phyloP scores from a whole-genome alignment of 53 echinoderm and acorn worm genomes.

The Holothuria leucospilota region DNA sequence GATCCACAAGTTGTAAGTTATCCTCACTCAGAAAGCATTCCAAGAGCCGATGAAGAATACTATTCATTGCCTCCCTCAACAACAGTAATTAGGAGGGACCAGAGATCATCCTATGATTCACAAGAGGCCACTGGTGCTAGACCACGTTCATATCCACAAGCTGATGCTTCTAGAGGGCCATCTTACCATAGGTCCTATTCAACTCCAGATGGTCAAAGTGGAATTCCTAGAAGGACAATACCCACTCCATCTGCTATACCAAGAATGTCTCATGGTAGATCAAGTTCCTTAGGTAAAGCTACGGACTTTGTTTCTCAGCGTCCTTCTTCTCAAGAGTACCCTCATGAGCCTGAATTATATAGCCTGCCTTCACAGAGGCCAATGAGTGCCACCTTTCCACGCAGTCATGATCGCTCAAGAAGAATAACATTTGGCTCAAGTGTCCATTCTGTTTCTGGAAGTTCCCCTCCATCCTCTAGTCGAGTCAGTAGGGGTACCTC shows the following conservation, averaged over 20 bases:
- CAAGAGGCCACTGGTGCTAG: constrained; percentile 19
- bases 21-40: not conserved
- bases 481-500: constrained; percentile 13
- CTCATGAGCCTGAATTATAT: not conserved
- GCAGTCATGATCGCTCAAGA: constrained; percentile 15
- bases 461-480: constrained; percentile 7
- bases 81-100: not conserved
- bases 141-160: constrained; percentile 37
- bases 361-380: constrained; percentile 5
- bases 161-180: not conserved
- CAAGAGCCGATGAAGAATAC: not conserved
- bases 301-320: not conserved
- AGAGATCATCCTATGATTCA: not conserved
- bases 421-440: constrained; percentile 4
- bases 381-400: constrained; percentile 32
- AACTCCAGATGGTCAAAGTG: constrained; percentile 39
- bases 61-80: constrained; percentile 36
- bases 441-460: constrained; percentile 14
- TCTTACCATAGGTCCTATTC: constrained; percentile 31
- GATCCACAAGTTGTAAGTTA: not conserved
- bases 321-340: not conserved
- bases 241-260: constrained; percentile 7
- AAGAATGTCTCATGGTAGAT: constrained; percentile 15
- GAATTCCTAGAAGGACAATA: constrained; percentile 45
- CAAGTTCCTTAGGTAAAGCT: constrained; percentile 11